Evolutionary conservation across 2,888 invertebrate species (phyloP), one percentile per base, ranked within the genome.

Genomic region (Lymantria monacha): DNA sequence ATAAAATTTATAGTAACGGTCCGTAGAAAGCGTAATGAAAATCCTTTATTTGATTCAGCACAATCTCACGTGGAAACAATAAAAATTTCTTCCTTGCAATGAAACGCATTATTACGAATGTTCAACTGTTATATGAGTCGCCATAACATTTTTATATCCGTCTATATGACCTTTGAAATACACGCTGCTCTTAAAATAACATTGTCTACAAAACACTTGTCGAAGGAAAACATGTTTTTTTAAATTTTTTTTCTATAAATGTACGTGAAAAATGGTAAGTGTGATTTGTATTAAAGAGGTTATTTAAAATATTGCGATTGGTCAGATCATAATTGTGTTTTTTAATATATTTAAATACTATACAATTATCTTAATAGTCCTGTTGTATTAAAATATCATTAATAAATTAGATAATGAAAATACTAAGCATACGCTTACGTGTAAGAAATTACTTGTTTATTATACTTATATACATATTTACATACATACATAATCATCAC

Each of bases 281-380:
- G 41, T 60, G 49, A 59, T 53, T 59, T 33, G 22, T 22, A 22
- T 22, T 48, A 51, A 55, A 47, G 51, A 57, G 57, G 58, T 61
- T 61, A 65, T 56, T 66, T 41, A 41, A n/a, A 63, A 67, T 58
- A 62, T 56, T 61, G 68, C 73, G 76, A 76, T 75, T 79, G 75
- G 81, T 81, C 82, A 81, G 74, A 76, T 72, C 75, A 76, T 72
- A 58, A 60, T 9, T 8, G 9, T 30, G 5, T 41, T 1, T 11
- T 10, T 22, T 42, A 42, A 30, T 30, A 30, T 30, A n/a, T 42
- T 42, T 15, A 22, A 15, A 22, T 30, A 33, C 5, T 2, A 22
- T n/a, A n/a, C n/a, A n/a, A n/a, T n/a, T n/a, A n/a, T n/a, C n/a
- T n/a, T 22, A 22, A 22, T 22, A 22, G 22, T 22, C 2, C 5